Evolutionary conservation across 2,888 invertebrate species (phyloP).

Genomic region (Trichogramma dendrolimi): DNA sequence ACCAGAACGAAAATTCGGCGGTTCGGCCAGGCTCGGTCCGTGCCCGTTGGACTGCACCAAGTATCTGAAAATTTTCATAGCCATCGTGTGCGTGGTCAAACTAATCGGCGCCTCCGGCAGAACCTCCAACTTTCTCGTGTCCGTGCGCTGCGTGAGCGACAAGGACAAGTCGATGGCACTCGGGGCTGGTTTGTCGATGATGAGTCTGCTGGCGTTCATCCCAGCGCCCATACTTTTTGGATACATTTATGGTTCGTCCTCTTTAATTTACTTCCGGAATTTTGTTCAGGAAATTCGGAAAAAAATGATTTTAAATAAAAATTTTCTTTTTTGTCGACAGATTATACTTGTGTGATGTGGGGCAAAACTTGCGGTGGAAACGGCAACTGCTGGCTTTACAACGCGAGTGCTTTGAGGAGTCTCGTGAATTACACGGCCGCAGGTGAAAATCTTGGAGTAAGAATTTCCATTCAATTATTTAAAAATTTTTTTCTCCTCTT

Average conservation of each 20-base stretch:
- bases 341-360: conserved; percentile 68
- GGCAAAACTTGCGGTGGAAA: conserved; percentile 67
- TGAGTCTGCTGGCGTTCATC: conserved; percentile 69
- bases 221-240: conserved; percentile 76
- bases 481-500: conserved; percentile 1
- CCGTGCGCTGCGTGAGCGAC: conserved; percentile 67
- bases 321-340: conserved; percentile 44
- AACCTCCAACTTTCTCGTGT: conserved; percentile 61
- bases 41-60: conserved; percentile 59
- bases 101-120: conserved; percentile 61
- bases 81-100: conserved; percentile 58
- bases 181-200: conserved; percentile 66
- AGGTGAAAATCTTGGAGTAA: conserved; percentile 42
- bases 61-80: conserved; percentile 57
- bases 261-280: conserved; percentile 31
- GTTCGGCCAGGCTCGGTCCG: conserved; percentile 54
- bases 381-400: conserved; percentile 73
- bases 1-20: conserved; percentile 31
- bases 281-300: not conserved
- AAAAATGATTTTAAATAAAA: not conserved
- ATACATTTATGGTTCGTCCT: conserved; percentile 60
- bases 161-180: conserved; percentile 70
- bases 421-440: conserved; percentile 65
- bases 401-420: conserved; percentile 62
- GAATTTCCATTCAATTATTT: conserved; percentile 15